phyloP scores from a whole-genome alignment of 2,888 invertebrate genomes.

The Hirtodrosophila confusa region DNA sequence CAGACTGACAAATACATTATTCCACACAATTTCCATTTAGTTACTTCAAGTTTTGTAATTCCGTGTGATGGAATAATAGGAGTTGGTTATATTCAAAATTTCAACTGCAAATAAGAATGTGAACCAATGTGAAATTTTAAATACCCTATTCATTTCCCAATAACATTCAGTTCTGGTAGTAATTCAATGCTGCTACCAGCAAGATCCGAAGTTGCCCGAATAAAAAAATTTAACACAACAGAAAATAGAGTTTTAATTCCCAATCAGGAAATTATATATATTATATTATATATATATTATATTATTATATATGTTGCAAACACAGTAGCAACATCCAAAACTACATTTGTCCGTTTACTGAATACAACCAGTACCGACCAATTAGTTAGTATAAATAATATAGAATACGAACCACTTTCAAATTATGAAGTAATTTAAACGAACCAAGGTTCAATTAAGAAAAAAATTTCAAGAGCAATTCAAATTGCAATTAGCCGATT shows the following conservation, averaged over 20 bases:
- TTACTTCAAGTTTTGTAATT: background rate
- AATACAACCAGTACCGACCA: background rate
- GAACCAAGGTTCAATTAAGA: background rate
- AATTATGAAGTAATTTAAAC: slow-evolving; percentile 4
- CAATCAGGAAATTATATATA: too few relatives aligned
- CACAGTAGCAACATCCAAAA: background rate
- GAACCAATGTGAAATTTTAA: background rate
- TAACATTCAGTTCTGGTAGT: too few relatives aligned
- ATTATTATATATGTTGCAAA: too few relatives aligned
- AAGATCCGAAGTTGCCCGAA: too few relatives aligned
- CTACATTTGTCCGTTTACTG: background rate
- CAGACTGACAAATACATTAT: background rate
- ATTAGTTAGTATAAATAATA: background rate
- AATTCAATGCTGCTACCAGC: too few relatives aligned
- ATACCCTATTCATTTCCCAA: too few relatives aligned
- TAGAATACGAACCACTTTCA: background rate
- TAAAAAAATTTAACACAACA: too few relatives aligned
- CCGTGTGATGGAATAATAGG: slow-evolving; percentile 6
- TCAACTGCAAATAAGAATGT: background rate
- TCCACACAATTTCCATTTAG: background rate
- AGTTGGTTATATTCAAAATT: background rate
- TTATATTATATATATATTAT: too few relatives aligned
- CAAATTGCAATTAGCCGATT: too few relatives aligned
- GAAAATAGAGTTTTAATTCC: too few relatives aligned
- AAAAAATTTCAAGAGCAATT: background rate